These are phyloP conservation scores for Drosophila neutralis DNA, from an alignment of 2,888 invertebrate genomes.

Conservation along the genomic window DNA sequence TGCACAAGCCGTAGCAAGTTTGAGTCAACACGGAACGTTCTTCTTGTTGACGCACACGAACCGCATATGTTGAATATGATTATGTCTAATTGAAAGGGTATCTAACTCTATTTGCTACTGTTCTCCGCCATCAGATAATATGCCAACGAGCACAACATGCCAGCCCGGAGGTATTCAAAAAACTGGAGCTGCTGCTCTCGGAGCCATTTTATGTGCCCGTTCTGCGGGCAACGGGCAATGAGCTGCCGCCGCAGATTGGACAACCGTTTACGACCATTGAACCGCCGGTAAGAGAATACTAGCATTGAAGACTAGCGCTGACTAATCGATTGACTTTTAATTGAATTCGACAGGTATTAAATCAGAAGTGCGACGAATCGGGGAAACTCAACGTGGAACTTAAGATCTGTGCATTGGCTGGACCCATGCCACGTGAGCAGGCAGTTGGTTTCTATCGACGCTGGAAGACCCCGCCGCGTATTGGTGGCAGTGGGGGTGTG, in stretches of 20 bases:
- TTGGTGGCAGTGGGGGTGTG: constrained; percentile 56
- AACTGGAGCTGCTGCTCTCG: constrained; percentile 88
- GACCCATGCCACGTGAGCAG: constrained; percentile 93
- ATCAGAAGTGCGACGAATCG: constrained; percentile 81
- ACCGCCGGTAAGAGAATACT: constrained; percentile 87
- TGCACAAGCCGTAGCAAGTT: neutral
- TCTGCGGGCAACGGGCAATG: constrained; percentile 91
- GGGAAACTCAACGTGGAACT: constrained; percentile 89
- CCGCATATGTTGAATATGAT: neutral
- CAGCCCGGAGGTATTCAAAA: constrained; percentile 84
- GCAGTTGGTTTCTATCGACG: constrained; percentile 90
- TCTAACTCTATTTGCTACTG: neutral
- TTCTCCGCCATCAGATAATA: constrained; percentile 87
- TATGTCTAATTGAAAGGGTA: neutral
- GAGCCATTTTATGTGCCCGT: constrained; percentile 95
- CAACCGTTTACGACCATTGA: constrained; percentile 90
- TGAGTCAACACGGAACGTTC: neutral
- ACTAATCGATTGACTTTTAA: neutral
- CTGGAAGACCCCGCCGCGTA: constrained; percentile 93
- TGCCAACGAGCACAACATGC: constrained; percentile 88
- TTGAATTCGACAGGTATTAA: constrained; percentile 85
- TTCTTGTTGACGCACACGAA: too few relatives aligned
- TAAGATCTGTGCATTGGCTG: constrained; percentile 94
- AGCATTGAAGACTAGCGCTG: too few relatives aligned
- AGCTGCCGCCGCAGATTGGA: constrained; percentile 91